Base-by-base conservation (phyloP, 64 coral and sea anemone genomes). In the Astreopora myriophthalma region DNA sequence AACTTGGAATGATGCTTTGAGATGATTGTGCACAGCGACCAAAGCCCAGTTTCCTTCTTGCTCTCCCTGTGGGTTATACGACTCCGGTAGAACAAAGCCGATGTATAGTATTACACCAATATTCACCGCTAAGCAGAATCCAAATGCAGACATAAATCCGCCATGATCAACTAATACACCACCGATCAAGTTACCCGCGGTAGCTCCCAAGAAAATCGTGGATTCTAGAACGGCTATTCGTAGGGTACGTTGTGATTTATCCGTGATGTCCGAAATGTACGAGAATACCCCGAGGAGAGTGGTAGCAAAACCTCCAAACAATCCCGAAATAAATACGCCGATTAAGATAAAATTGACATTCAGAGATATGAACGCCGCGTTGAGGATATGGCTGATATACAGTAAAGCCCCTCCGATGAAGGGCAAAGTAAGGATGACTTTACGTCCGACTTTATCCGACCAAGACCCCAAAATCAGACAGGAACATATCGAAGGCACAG, bases 251-350 rank as follows among this genome's bases (percentile, higher is more conserved):
- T 91, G 40, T 2, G 64, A 67, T 88, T 96, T 91, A 39, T 93
- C 94, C 42, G 94, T 91, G 29, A 99, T 80, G 49, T 99, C 97
- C 38, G 94, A 75, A 58, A 99, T 95, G 49, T 99, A 99, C 0
- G 97, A 92, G n/a, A 99, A 99, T 1, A 99, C 94, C 23, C 94
- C 76, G 3, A 92, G 73, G 11, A 99, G 44, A 6, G 71, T 75
- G 5, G 97, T 99, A 64, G 93, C 93, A 87, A 91, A 99, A 20
- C 97, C 87, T 60, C 97, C 97, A 88, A 96, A 96, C 33, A 91
- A 71, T 17, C 94, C 97, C 11, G 97, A 90, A 37, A 99, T 89
- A 60, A 82, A 70, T 10, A 87, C 93, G 12, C 97, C 97, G 81
- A 93, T 87, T 0, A 99, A 17, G 16, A 99, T 71, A 73, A 88